phyloP scores from a whole-genome alignment of 2,797 vertebrate genomes.

The Poeciliopsis turneri region DNA sequence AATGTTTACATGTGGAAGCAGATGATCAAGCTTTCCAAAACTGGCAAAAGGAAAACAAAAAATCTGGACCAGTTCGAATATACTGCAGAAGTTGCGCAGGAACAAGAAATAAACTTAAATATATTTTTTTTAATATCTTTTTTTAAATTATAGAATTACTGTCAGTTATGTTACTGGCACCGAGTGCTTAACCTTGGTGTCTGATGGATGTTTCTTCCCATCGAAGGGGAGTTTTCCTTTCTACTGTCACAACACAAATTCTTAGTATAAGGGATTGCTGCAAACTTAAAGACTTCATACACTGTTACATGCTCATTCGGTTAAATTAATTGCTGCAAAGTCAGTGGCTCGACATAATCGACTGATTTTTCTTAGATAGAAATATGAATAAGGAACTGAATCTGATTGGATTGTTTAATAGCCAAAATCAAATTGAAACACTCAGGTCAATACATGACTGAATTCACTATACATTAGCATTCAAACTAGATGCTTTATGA shows the following conservation, averaged over 20 bases:
- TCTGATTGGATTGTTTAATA: not conserved
- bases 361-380: not conserved
- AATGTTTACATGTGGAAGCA: not conserved
- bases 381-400: not conserved
- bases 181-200: not conserved
- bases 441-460: not conserved
- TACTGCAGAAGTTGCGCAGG: not conserved
- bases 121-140: not conserved
- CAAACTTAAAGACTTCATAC: too few relatives aligned
- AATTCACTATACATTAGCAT: not conserved
- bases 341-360: not conserved
- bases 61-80: not conserved
- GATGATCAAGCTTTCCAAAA: not conserved
- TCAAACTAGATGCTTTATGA: not conserved
- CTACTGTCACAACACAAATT: not conserved
- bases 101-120: not conserved
- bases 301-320: not conserved
- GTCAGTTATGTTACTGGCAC: not conserved
- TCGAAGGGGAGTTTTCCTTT: not conserved
- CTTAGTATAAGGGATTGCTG: not conserved
- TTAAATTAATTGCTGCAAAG: not conserved
- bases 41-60: not conserved
- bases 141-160: not conserved
- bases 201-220: not conserved
- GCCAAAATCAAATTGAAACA: not conserved